These are phyloP conservation scores for Lota lota DNA, from an alignment of 2,113 vertebrate genomes.

Conservation along the genomic window DNA sequence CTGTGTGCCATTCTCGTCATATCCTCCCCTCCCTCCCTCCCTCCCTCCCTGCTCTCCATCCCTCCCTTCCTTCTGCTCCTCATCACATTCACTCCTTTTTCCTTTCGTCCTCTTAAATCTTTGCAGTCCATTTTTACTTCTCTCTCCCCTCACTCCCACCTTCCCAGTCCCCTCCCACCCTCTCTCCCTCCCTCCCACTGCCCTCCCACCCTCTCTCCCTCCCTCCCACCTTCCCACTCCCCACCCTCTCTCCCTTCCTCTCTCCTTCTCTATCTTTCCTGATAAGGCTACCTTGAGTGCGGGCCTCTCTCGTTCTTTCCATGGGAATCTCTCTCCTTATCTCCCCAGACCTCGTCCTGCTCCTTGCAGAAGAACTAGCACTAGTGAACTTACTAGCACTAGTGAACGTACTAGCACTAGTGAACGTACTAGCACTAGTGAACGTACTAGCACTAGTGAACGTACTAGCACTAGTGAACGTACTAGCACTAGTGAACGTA, in stretches of 20 bases:
- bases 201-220: not conserved
- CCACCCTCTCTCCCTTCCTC: constrained; percentile 4
- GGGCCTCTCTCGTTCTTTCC: not conserved
- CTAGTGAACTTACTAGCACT: too few relatives aligned
- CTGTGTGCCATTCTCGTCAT: not conserved
- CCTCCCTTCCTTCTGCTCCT: not conserved
- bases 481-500: too few relatives aligned
- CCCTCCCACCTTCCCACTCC: not conserved
- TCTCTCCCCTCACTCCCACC: not conserved
- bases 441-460: too few relatives aligned
- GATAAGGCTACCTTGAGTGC: too few relatives aligned
- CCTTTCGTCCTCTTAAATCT: not conserved
- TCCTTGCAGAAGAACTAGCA: not conserved
- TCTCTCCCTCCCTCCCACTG: not conserved
- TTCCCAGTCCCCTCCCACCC: not conserved
- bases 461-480: too few relatives aligned
- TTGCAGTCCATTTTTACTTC: not conserved
- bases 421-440: too few relatives aligned
- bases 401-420: too few relatives aligned
- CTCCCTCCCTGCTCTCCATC: not conserved
- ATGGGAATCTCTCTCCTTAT: not conserved
- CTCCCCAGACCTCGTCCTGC: not conserved
- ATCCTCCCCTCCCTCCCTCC: not conserved
- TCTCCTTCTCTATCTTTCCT: not conserved
- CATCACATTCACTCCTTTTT: not conserved